Evolutionary conservation across 2,888 invertebrate genomes (phyloP), one percentile per base, ranked within the genome.

Genomic region (Acronicta leporina): DNA sequence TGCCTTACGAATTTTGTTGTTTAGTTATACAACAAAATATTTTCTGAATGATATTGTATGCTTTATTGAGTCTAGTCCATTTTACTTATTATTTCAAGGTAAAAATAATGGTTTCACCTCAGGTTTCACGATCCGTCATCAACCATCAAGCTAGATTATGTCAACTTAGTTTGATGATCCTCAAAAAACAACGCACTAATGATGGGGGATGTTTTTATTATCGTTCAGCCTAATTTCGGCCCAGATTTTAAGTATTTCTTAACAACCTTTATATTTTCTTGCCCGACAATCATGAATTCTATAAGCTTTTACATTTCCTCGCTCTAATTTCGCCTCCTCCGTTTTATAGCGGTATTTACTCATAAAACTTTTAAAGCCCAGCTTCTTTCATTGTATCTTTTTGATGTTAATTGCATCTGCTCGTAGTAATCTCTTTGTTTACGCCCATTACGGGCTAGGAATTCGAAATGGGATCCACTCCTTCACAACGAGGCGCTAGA

Each of bases 341-440:
- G 55, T 58, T 77, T 77, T 73, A 73, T 65, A 50, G 60, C 63
- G 46, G 67, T 67, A 75, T 65, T 70, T 62, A 65, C 62, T 70
- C 68, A 70, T 77, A 72, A 75, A 79, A 77, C 44, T 68, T 77
- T 77, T 73, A 73, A 74, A 63, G 73, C 72, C 65, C 38, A 33
- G 60, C 63, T 73, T 69, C 65, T 60, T 68, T 62, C 72, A 66
- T 76, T 73, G 70, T 73, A 76, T 77, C 68, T 73, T 77, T 78
- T 73, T 63, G 68, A 77, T 77, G 79, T 77, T 77, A 78, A 77
- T 78, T 78, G 81, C 78, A 74, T 76, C 73, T 76, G 68, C 66
- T 74, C 68, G 68, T 73, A 80, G 80, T 81, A 82, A 79, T 79
- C 78, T 74, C 75, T 74, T 83, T 84, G 84, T 84, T 84, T 84